phyloP scores from a whole-genome alignment of 2,797 vertebrate genomes.

The Coluber constrictor region DNA sequence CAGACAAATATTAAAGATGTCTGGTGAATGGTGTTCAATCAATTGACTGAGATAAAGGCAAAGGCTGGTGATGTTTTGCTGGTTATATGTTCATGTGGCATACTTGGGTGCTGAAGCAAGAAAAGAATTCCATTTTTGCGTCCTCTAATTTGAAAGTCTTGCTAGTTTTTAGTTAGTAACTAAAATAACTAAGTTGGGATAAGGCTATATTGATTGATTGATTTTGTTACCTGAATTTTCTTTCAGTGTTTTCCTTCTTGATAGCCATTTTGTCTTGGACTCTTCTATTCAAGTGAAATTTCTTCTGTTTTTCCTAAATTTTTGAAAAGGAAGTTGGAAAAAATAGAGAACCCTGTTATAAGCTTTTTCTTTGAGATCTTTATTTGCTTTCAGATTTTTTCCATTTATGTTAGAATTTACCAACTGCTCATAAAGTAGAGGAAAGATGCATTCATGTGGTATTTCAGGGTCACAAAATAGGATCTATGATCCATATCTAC shows the following conservation, averaged over 20 bases:
- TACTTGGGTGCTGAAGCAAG: slow-evolving; percentile 10
- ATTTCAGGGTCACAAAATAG: background rate
- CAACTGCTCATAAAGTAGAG: background rate
- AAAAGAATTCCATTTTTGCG: slow-evolving; percentile 17
- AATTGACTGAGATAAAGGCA: slow-evolving; percentile 6
- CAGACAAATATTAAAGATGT: slow-evolving; percentile 12
- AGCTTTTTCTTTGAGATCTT: background rate
- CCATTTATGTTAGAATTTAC: background rate
- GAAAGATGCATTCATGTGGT: background rate
- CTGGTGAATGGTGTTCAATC: background rate
- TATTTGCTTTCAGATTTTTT: background rate
- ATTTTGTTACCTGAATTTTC: background rate
- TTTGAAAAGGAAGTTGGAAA: background rate
- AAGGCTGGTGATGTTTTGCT: background rate
- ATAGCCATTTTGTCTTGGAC: background rate
- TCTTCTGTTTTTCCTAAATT: background rate
- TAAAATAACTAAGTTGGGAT: slow-evolving; percentile 22
- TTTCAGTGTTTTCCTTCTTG: background rate
- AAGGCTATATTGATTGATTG: background rate
- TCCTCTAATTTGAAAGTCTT: slow-evolving; percentile 18
- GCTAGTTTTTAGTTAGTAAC: slow-evolving; percentile 31
- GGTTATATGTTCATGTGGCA: background rate
- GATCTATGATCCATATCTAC: too few species aligned
- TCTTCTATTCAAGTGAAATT: background rate
- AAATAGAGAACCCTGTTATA: background rate